Percentiles rank a stretch among this genome's conserved stretches.
phyloP scores from a whole-genome alignment of 2,113 vertebrate genomes.

The Serinus canaria region DNA sequence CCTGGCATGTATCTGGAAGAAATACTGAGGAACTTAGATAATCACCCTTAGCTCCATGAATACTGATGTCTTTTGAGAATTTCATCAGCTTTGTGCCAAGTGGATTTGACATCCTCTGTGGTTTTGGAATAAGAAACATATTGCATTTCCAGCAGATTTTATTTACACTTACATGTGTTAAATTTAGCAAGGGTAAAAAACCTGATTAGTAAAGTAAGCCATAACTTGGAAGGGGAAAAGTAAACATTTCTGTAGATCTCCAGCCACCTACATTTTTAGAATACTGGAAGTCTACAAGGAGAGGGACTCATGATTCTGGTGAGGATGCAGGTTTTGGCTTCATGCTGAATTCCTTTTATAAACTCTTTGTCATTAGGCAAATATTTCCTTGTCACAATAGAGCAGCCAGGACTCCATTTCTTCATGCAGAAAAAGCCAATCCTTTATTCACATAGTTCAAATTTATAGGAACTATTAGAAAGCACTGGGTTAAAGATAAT shows the following conservation, averaged over 20 bases:
- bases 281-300: background rate
- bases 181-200: background rate
- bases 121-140: background rate
- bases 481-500: background rate
- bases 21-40: background rate
- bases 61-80: background rate
- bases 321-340: background rate
- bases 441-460: background rate
- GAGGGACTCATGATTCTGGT: background rate
- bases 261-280: background rate
- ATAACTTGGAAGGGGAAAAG: background rate
- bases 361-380: background rate
- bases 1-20: background rate
- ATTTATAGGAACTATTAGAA: background rate
- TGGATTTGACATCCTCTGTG: background rate
- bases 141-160: background rate
- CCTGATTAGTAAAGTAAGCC: background rate
- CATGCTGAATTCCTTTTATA: background rate
- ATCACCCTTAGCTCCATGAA: background rate
- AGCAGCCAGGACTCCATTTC: background rate
- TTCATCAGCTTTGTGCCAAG: background rate
- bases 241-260: background rate
- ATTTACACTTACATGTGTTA: background rate
- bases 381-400: background rate
- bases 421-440: background rate